Conservation (phyloP, 2,797 vertebrate genomes). For the Arvicola amphibius region DNA sequence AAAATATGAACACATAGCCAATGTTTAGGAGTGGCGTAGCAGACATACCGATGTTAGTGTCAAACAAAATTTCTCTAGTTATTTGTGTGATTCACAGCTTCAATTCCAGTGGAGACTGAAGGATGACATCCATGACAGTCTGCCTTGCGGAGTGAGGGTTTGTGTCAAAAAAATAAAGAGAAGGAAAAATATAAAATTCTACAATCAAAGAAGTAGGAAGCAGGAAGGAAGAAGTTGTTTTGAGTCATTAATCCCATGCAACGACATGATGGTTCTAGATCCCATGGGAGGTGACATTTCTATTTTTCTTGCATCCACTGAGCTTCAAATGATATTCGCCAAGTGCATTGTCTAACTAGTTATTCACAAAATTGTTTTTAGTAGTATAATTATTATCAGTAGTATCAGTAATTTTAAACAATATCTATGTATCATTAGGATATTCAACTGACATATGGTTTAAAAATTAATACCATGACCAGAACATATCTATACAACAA, state of each 20-base stretch:
- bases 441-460: background rate
- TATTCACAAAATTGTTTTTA: background rate
- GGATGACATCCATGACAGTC: no score
- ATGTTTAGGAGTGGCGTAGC: background rate
- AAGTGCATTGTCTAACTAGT: background rate
- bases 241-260: background rate
- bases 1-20: no score
- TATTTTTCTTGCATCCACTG: background rate
- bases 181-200: background rate
- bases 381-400: background rate
- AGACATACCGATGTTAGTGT: background rate
- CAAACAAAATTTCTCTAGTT: background rate
- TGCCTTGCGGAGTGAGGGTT: background rate
- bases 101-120: background rate
- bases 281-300: background rate
- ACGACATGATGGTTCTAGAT: background rate
- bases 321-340: background rate
- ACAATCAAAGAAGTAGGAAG: background rate
- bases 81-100: background rate
- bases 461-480: background rate
- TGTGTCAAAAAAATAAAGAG: background rate
- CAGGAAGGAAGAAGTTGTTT: background rate
- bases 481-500: background rate
- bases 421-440: background rate
- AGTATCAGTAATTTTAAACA: background rate